phyloP scores from a whole-genome alignment of 2,797 vertebrate species.

The Ataeniobius toweri region DNA sequence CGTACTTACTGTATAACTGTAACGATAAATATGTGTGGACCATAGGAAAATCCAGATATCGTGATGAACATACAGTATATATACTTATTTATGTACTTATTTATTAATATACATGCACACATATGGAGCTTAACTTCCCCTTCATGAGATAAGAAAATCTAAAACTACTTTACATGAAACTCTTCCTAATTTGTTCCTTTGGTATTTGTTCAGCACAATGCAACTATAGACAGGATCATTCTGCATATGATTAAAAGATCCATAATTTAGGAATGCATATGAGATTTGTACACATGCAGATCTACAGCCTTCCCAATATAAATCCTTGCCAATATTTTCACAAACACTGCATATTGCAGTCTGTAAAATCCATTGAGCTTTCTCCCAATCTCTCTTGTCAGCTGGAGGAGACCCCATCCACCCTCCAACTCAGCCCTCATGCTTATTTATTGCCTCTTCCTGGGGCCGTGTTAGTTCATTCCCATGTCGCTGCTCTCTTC shows the following conservation, averaged over 20 bases:
- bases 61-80: not conserved
- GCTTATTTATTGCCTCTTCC: conserved; percentile 77
- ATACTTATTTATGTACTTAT: not conserved
- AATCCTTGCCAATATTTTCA: conserved; percentile 22
- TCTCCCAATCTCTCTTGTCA: conserved; percentile 46
- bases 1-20: not conserved
- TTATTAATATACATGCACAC: not conserved
- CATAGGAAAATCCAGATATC: not conserved
- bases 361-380: conserved; percentile 30
- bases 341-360: conserved; percentile 29
- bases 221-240: not conserved
- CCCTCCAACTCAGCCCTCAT: conserved; percentile 64
- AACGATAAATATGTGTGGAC: not conserved
- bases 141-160: too few relatives aligned
- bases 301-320: conserved; percentile 6
- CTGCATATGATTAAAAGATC: conserved; percentile 1
- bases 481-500: conserved; percentile 62
- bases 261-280: not conserved
- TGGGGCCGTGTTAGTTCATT: conserved; percentile 72
- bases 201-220: not conserved
- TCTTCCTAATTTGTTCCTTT: not conserved
- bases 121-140: not conserved
- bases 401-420: conserved; percentile 58
- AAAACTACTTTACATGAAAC: too few relatives aligned
- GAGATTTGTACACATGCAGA: conserved; percentile 13